A percentile compares a stretch with the other conserved stretches of the same genome.
Evolutionary conservation across 1,140 invertebrate species (phyloP).

Genomic region (Cotesia glomerata): DNA sequence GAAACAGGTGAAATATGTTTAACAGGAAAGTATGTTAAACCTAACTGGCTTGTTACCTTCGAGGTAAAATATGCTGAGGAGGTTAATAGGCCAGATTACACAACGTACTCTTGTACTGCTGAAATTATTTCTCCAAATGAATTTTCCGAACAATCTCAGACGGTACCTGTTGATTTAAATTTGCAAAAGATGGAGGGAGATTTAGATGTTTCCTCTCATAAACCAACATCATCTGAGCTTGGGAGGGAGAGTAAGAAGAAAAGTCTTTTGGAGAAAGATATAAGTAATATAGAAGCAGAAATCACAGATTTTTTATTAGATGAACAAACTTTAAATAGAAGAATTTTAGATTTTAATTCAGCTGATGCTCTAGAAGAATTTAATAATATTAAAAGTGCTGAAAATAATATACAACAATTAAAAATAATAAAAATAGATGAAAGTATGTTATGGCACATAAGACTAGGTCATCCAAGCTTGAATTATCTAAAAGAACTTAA

Average conservation of each 20-base stretch:
- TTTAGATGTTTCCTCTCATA: background rate
- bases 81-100: background rate
- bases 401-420: background rate
- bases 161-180: constrained; percentile 5
- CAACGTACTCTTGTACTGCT: constrained; percentile 25
- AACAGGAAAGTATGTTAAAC: constrained; percentile 19
- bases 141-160: constrained; percentile 30
- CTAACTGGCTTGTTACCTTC: constrained; percentile 25
- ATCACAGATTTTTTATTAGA: constrained; percentile 16
- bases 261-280: background rate
- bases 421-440: constrained; percentile 15
- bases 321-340: constrained; percentile 17
- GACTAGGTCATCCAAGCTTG: constrained; percentile 30
- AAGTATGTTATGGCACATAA: background rate
- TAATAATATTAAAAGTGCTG: constrained; percentile 4
- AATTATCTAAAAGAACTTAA: constrained; percentile 26
- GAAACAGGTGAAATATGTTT: constrained; percentile 4
- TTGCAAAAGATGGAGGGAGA: constrained; percentile 21
- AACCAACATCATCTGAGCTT: constrained; percentile 19
- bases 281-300: background rate
- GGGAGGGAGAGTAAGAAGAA: constrained; percentile 22
- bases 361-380: constrained; percentile 23
- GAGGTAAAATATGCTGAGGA: constrained; percentile 7
- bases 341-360: constrained; percentile 23
- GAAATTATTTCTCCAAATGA: constrained; percentile 8